Percentiles rank a stretch among this genome's conserved stretches.
Conservation (phyloP, 2,888 invertebrate species). For the Pristionchus japonicus region DNA sequence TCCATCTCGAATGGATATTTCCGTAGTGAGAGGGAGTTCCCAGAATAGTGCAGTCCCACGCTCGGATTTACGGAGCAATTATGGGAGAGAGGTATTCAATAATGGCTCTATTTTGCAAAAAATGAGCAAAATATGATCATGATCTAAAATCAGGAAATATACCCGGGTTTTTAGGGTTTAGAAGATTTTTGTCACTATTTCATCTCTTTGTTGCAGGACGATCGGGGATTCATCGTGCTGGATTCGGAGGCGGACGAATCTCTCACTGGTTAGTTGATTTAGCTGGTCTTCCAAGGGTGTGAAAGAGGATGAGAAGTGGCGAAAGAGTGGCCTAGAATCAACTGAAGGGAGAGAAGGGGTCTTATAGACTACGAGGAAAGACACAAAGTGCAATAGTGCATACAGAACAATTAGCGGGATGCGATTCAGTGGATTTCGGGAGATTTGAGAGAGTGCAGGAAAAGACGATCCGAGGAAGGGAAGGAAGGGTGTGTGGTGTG, state of each 20-base stretch:
- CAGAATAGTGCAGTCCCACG: background rate
- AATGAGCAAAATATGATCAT: no score
- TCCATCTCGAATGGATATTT: background rate
- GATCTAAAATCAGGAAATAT: no score
- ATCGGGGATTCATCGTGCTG: slow-evolving; percentile 69
- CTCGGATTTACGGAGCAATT: background rate
- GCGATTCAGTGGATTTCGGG: background rate
- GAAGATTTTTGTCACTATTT: no score
- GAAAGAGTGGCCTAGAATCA: background rate
- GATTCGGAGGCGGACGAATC: slow-evolving; percentile 60
- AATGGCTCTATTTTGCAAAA: no score
- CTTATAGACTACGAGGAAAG: background rate
- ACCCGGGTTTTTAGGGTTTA: no score
- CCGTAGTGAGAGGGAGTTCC: background rate
- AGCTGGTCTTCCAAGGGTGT: background rate
- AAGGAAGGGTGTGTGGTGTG: background rate
- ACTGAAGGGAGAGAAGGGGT: background rate
- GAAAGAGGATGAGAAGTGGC: background rate
- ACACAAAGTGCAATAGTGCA: background rate
- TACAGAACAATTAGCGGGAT: background rate
- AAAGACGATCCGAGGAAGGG: background rate
- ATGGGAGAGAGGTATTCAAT: background rate
- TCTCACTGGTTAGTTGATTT: slow-evolving; percentile 52
- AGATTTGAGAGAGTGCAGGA: slow-evolving; percentile 1
- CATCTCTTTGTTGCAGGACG: slow-evolving; percentile 49